phyloP scores from a whole-genome alignment of 2,888 invertebrate genomes.

The Protophormia terraenovae region DNA sequence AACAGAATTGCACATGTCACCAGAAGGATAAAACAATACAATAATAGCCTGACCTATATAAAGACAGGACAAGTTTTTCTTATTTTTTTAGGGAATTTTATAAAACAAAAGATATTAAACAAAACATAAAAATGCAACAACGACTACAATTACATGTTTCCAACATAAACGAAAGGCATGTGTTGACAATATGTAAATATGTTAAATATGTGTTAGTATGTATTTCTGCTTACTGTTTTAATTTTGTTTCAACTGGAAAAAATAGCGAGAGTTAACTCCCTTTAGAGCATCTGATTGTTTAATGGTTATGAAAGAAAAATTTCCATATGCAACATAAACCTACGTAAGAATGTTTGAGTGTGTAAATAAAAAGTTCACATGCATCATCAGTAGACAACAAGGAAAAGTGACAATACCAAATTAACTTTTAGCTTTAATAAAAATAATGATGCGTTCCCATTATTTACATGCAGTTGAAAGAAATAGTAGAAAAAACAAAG shows the following conservation, averaged over 20 bases:
- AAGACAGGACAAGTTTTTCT: slow-evolving; percentile 33
- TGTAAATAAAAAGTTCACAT: slow-evolving; percentile 52
- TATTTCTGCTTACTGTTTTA: not conserved
- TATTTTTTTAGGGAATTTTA: slow-evolving; percentile 47
- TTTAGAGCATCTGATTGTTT: slow-evolving; percentile 41
- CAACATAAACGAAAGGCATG: slow-evolving; percentile 38
- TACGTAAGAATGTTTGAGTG: not conserved
- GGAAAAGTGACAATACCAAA: slow-evolving; percentile 67
- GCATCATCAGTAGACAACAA: slow-evolving; percentile 60
- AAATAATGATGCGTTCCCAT: slow-evolving; percentile 64
- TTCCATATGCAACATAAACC: slow-evolving; percentile 15
- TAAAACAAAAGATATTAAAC: slow-evolving; percentile 61
- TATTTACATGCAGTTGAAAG: slow-evolving; percentile 53
- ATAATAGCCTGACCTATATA: slow-evolving; percentile 64
- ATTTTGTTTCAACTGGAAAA: slow-evolving; percentile 33
- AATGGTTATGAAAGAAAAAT: slow-evolving; percentile 36
- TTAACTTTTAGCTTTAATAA: slow-evolving; percentile 68
- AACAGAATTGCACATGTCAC: slow-evolving; percentile 59
- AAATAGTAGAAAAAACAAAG: slow-evolving; percentile 12
- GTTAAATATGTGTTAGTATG: not conserved
- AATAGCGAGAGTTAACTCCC: slow-evolving; percentile 61
- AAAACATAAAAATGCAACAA: slow-evolving; percentile 45
- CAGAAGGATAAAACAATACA: slow-evolving; percentile 55
- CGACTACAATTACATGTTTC: slow-evolving; percentile 54
- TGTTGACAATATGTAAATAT: slow-evolving; percentile 50